Conservation (phyloP, 2,888 invertebrate species). For the Junonia oenone region DNA sequence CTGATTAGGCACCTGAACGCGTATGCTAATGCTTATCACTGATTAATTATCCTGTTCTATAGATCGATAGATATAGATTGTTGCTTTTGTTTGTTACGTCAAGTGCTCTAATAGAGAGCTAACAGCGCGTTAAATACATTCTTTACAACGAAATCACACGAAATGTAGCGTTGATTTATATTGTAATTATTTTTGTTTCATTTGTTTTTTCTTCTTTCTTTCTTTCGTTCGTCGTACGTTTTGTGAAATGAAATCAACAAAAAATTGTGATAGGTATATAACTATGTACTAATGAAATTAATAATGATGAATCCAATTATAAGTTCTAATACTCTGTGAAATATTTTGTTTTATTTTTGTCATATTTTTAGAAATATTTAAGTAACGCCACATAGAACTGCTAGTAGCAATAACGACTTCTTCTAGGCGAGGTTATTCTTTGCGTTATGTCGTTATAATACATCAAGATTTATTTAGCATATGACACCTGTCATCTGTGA, state of each 20-base stretch:
- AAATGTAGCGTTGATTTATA: too few species aligned
- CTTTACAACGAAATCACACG: too few species aligned
- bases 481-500: conserved; percentile 20
- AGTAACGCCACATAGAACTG: neutral
- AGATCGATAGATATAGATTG: neutral
- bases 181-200: neutral
- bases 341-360: too few species aligned
- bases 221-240: neutral
- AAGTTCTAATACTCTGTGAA: too few species aligned
- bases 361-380: neutral
- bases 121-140: neutral
- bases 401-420: conserved; percentile 1
- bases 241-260: neutral
- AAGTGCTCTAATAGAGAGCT: neutral
- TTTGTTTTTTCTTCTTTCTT: neutral
- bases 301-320: too few species aligned
- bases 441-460: conserved; percentile 5
- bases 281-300: too few species aligned
- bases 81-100: neutral
- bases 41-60: conserved; percentile 1
- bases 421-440: neutral
- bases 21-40: conserved; percentile 19
- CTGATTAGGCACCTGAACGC: conserved; percentile 28
- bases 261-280: neutral
- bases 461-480: conserved; percentile 18